Percentiles rank a stretch among this genome's conserved stretches.
phyloP scores from a whole-genome alignment of 2,888 invertebrate genomes.

The Calameuta idolon region DNA sequence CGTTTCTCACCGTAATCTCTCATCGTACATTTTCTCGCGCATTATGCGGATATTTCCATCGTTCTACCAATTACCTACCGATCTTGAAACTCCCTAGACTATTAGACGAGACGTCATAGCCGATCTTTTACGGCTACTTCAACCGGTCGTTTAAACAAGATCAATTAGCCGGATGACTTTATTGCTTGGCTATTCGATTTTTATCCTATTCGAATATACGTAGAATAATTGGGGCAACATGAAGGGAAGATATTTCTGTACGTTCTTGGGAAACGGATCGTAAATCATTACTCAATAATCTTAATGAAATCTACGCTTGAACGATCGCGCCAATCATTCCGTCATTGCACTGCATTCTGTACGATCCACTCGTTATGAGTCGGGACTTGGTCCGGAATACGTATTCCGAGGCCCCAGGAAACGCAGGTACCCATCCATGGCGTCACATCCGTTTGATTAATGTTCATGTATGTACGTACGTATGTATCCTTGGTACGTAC shows the following conservation, averaged over 20 bases:
- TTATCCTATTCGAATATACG: not conserved
- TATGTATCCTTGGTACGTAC: not conserved
- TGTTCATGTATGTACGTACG: not conserved
- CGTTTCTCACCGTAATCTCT: not conserved
- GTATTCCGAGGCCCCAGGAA: not conserved
- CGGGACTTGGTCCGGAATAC: not conserved
- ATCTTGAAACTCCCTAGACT: conserved; percentile 69
- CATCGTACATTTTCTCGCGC: not conserved
- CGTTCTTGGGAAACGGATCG: conserved; percentile 6
- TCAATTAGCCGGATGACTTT: not conserved
- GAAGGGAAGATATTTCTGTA: not conserved
- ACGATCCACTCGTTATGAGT: not conserved
- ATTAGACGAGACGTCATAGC: not conserved
- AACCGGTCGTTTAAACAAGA: not conserved
- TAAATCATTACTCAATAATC: conserved; percentile 16
- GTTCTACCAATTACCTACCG: conserved; percentile 66
- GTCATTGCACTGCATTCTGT: not conserved
- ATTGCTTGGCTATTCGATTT: not conserved
- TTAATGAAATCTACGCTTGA: conserved; percentile 13
- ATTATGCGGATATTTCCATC: not conserved
- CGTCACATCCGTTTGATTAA: conserved; percentile 43
- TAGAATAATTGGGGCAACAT: not conserved
- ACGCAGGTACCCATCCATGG: conserved; percentile 40
- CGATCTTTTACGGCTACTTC: not conserved
- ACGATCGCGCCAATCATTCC: not conserved